Conservation (phyloP, 2,797 vertebrate species). For the Tarsius wallacei region DNA sequence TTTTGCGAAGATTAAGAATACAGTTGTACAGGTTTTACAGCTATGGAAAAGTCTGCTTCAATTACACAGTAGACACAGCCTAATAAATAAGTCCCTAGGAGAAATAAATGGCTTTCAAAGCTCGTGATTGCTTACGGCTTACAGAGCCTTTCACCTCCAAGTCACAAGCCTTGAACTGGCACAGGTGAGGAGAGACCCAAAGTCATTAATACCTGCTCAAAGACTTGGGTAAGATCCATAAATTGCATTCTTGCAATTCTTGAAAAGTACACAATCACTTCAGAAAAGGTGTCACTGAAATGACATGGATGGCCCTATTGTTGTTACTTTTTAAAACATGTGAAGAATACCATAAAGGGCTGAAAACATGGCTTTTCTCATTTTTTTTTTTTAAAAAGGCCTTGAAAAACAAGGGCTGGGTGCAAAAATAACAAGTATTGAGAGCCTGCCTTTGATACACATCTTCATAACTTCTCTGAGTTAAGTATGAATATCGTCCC, state of each 20-base stretch:
- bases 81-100: constrained; percentile 73
- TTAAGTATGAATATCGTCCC: neutral
- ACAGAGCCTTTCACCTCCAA: constrained; percentile 60
- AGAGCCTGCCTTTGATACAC: neutral
- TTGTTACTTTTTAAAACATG: neutral
- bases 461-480: neutral
- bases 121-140: constrained; percentile 59
- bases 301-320: neutral
- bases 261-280: constrained; percentile 15
- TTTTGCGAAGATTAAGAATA: constrained; percentile 81
- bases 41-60: constrained; percentile 48
- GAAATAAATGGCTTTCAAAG: constrained; percentile 57
- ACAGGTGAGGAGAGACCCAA: constrained; percentile 24
- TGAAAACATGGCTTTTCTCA: neutral
- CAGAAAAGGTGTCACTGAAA: neutral
- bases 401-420: neutral
- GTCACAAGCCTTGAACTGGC: constrained; percentile 49
- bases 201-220: constrained; percentile 33
- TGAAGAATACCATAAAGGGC: neutral
- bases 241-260: neutral
- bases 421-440: neutral
- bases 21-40: constrained; percentile 67
- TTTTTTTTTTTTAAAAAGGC: neutral
- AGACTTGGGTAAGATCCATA: constrained; percentile 1
- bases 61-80: constrained; percentile 60